Evolutionary conservation across 2,888 invertebrate genomes (phyloP), one percentile per base, ranked within the genome.

Genomic region (Frankliniella fusca): DNA sequence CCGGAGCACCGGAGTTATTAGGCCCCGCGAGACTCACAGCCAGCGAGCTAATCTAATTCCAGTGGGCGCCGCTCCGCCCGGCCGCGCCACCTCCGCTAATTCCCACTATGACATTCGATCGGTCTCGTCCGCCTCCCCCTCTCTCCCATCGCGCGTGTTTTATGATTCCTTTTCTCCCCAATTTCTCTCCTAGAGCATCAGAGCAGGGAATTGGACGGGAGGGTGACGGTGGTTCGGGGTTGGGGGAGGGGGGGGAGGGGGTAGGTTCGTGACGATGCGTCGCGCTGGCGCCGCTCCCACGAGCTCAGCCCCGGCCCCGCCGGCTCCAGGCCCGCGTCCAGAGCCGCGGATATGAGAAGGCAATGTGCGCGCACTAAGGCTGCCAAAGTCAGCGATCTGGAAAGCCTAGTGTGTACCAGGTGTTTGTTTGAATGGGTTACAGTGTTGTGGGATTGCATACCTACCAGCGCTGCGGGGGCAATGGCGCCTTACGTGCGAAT

Each of bases 21-120:
- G 70, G 70, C 70, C 70, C 70, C 70, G 70, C 27, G 70, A 76
- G 70, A 76, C 70, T 15, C 15, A 54, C 54, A 54, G 54, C 54
- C 5, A 54, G 54, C 54, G 54, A 12, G 70, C 27, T 76, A 76
- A 23, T 76, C 27, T 76, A 23, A 76, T 76, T 23, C 70, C 70
- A 15, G 61, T 61, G 20, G 61, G 54, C 15, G 54, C 18, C 54
- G 18, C 54, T 2, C 15, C 54, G 18, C 38, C 38, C 38, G 11
- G 54, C 54, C 61, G 15, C 61, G 15, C 54, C 54, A 54, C 54
- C 27, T 76, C 70, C 70, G 70, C 70, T 76, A 76, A 76, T 76
- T 76, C 70, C 70, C 70, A 76, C 70, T 27, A 12, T 27, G 27
- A 23, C 70, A 27, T 76, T 76, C 70, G 70, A 76, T 76, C 70